Evolutionary conservation across 2,113 vertebrate species (phyloP).

Genomic region (Urocolius indicus): DNA sequence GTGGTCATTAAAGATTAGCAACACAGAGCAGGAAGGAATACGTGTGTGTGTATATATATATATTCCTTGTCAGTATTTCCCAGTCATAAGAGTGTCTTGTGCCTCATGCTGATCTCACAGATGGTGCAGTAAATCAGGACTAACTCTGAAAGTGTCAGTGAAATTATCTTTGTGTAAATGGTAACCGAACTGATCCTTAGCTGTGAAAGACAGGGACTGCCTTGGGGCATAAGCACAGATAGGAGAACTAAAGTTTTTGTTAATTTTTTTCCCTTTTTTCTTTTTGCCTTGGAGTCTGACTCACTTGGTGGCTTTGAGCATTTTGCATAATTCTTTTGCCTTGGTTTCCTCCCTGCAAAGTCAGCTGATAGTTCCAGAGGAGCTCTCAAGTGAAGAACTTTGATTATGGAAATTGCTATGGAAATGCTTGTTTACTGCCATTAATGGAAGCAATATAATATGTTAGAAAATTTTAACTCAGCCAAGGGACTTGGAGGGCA

Average conservation of each 20-base stretch:
- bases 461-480: slow-evolving; percentile 11
- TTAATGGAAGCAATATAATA: background rate
- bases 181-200: background rate
- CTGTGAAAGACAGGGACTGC: slow-evolving; percentile 40
- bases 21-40: background rate
- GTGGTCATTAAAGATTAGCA: background rate
- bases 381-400: slow-evolving; percentile 2
- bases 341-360: slow-evolving; percentile 34
- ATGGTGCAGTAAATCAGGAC: slow-evolving; percentile 54
- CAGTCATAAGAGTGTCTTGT: slow-evolving; percentile 44
- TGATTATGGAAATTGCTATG: slow-evolving; percentile 44
- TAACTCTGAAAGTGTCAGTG: slow-evolving; percentile 46
- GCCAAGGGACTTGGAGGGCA: background rate
- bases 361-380: slow-evolving; percentile 16
- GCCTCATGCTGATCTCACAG: slow-evolving; percentile 36
- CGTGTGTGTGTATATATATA: background rate
- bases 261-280: background rate
- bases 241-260: background rate
- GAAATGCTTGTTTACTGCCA: slow-evolving; percentile 11
- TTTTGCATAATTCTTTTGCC: slow-evolving; percentile 57
- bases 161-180: slow-evolving; percentile 41
- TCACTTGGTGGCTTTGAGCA: background rate
- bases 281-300: background rate
- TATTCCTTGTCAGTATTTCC: slow-evolving; percentile 52
- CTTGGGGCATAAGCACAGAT: background rate